Percentiles rank a stretch among this genome's conserved stretches.
phyloP scores from a whole-genome alignment of 2,797 vertebrate species.

The Decapterus maruadsi region DNA sequence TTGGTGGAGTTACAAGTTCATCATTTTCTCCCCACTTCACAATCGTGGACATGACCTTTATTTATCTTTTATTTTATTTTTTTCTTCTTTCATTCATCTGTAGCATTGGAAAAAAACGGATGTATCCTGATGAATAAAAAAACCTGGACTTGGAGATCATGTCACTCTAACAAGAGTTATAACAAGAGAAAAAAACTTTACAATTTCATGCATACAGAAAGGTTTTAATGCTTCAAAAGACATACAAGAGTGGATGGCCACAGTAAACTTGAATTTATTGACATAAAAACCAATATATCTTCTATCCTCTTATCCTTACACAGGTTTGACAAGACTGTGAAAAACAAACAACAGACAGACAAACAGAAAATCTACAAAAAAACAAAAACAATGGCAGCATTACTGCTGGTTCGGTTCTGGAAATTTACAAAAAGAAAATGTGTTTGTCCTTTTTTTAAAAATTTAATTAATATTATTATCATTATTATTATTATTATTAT shows the following conservation, averaged over 20 bases:
- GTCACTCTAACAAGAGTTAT: slow-evolving; percentile 72
- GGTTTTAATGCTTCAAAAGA: slow-evolving; percentile 91
- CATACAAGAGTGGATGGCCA: slow-evolving; percentile 92
- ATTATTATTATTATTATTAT: neutral
- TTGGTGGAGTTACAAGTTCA: slow-evolving; percentile 87
- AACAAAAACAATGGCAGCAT: slow-evolving; percentile 81
- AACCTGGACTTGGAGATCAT: slow-evolving; percentile 70
- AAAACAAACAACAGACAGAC: slow-evolving; percentile 84
- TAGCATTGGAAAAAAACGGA: slow-evolving; percentile 57
- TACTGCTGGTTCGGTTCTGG: slow-evolving; percentile 80
- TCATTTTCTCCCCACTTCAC: slow-evolving; percentile 84
- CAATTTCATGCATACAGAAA: slow-evolving; percentile 91
- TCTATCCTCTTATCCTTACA: slow-evolving; percentile 92
- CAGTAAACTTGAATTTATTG: slow-evolving; percentile 97
- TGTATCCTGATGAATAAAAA: slow-evolving; percentile 69
- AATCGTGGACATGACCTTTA: slow-evolving; percentile 79
- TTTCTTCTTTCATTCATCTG: slow-evolving; percentile 63
- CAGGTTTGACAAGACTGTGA: slow-evolving; percentile 91
- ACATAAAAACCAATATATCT: slow-evolving; percentile 90
- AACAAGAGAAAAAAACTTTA: slow-evolving; percentile 87
- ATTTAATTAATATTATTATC: no score
- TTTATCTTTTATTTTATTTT: slow-evolving; percentile 54
- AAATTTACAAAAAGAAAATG: slow-evolving; percentile 81
- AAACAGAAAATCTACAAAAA: slow-evolving; percentile 82
- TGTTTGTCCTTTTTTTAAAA: slow-evolving; percentile 46